A percentile compares a stretch with the other conserved stretches of the same genome.
Evolutionary conservation across 2,888 invertebrate genomes (phyloP).

Genomic region (Protodeltote pygarga): DNA sequence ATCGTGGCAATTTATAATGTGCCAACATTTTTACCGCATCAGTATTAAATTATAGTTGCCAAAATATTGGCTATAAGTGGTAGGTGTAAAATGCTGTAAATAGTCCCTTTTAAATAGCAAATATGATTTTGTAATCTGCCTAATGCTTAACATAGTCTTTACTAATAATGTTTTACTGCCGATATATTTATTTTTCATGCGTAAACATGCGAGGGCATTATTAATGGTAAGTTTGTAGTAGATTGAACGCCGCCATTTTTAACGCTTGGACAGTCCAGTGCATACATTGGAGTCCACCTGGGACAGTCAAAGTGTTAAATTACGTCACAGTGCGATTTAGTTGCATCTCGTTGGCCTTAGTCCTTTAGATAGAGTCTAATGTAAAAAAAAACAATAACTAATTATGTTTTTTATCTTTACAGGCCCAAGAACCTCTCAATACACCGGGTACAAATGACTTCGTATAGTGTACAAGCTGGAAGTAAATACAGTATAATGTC

Average conservation of each 20-base stretch:
- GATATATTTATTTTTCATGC: constrained; percentile 82
- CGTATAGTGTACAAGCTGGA: constrained; percentile 88
- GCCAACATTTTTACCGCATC: constrained; percentile 87
- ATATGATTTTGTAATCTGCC: constrained; percentile 67
- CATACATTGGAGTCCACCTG: too few relatives aligned
- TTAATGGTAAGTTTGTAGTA: constrained; percentile 74
- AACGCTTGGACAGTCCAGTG: too few relatives aligned
- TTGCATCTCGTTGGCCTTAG: constrained; percentile 30
- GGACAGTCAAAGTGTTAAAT: too few relatives aligned
- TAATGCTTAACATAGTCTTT: constrained; percentile 62
- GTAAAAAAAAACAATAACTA: constrained; percentile 17
- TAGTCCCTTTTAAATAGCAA: constrained; percentile 72
- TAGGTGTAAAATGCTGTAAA: constrained; percentile 81
- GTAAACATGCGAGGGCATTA: constrained; percentile 78
- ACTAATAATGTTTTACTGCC: constrained; percentile 69
- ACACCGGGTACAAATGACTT: constrained; percentile 93
- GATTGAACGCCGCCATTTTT: constrained; percentile 36
- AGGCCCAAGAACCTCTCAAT: constrained; percentile 94
- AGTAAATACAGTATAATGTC: constrained; percentile 83
- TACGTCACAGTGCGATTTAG: constrained; percentile 35
- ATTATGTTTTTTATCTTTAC: constrained; percentile 76
- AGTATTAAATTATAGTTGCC: constrained; percentile 85
- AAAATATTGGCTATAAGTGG: constrained; percentile 76
- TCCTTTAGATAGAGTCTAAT: constrained; percentile 15
- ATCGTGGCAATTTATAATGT: constrained; percentile 77